Percentiles rank a stretch among this genome's conserved stretches.
phyloP scores from a whole-genome alignment of 1,140 invertebrate genomes.

The Rhizoglyphus robini region DNA sequence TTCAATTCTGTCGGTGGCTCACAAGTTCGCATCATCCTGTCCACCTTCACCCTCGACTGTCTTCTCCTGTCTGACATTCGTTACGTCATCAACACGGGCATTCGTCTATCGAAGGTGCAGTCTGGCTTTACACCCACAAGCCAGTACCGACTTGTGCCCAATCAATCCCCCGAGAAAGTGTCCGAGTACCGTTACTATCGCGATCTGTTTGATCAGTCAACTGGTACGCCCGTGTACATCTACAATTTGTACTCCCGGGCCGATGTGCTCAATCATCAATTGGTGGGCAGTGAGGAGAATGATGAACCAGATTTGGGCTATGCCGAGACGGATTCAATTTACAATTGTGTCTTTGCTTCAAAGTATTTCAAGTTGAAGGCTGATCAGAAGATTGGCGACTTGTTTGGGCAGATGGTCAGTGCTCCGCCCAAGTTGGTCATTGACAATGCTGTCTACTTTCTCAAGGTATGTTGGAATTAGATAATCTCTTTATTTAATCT shows the following conservation, averaged over 20 bases:
- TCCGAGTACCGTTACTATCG: not conserved
- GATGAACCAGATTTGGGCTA: not conserved
- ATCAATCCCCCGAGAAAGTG: not conserved
- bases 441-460: not conserved
- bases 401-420: not conserved
- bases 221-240: not conserved
- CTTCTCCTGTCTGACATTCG: not conserved
- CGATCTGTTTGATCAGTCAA: not conserved
- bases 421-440: not conserved
- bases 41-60: not conserved
- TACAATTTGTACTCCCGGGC: not conserved
- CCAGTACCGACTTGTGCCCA: not conserved
- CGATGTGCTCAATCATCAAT: not conserved
- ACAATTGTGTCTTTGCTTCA: constrained; percentile 8
- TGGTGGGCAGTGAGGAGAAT: too few relatives aligned
- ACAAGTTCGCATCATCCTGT: not conserved
- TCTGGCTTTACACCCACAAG: not conserved
- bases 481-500: constrained; percentile 65
- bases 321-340: not conserved
- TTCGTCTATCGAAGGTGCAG: not conserved
- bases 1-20: not conserved
- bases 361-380: not conserved
- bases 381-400: not conserved
- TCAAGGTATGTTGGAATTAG: too few relatives aligned
- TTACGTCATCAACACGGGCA: constrained; percentile 8